Evolutionary conservation across 1,140 invertebrate species (phyloP), one percentile per base, ranked within the genome.

Genomic region (Andrena cerasifolii): DNA sequence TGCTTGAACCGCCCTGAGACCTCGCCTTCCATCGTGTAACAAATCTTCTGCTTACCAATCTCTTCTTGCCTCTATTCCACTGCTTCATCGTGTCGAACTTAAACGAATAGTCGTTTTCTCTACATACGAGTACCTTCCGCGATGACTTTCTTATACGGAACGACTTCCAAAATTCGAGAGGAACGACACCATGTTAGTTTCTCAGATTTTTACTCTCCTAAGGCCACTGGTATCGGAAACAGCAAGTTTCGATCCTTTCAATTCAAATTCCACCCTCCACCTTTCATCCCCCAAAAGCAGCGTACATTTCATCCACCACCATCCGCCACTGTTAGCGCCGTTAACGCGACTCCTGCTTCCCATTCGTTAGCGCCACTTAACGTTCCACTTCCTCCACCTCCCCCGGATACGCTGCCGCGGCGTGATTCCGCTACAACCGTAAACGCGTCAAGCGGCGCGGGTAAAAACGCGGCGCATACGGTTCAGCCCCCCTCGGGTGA

Each of bases 1-100:
- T 79, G 84, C 83, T 85, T 63, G 83, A 85, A 84, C 82, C 83
- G 63, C 47, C 78, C 45, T 36, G 12, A 36, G 58, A 74, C 72
- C 82, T 56, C 71, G 66, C 71, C 79, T 65, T 70, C 45, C 59
- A 53, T 40, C 58, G n/a, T 78, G 66, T 47, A 83, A 83, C 66
- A 77, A 70, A 77, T 77, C 73, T 68, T 68, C 54, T 31, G 53
- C 56, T 31, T 33, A 43, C 45, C 45, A 53, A 43, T 71, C 45
- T 71, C 40, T 67, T 40, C 28, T 47, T 47, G n/a, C 47, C 61
- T 33, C 12, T 21, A 21, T 6, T 16, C 18, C 24, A 2, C 16
- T 26, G 12, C 4, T 36, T 61, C 28, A 36, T 8, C 36, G n/a
- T 21, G 5, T 18, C 53, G 10, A 26, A 16, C 10, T 33, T 14